phyloP scores from a whole-genome alignment of 2,797 vertebrate species.

The Aldrovandia affinis region DNA sequence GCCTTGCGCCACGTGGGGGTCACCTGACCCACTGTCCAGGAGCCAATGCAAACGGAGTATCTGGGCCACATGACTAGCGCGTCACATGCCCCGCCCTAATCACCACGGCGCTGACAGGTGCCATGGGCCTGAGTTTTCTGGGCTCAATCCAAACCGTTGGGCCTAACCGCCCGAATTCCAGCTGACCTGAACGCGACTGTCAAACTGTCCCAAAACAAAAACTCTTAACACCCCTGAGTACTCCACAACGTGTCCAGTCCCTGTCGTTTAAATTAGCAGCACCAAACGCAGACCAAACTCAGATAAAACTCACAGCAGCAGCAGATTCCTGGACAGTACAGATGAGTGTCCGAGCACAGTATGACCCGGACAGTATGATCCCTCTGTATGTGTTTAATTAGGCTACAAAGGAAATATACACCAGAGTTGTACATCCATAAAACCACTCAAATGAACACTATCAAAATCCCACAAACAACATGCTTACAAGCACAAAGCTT shows the following conservation, averaged over 20 bases:
- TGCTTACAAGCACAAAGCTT: background rate
- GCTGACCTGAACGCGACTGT: background rate
- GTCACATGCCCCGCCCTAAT: background rate
- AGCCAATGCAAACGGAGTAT: conserved; percentile 73
- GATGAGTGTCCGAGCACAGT: background rate
- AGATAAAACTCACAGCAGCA: background rate
- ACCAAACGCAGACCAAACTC: background rate
- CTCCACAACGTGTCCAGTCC: background rate
- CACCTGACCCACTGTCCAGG: conserved; percentile 67
- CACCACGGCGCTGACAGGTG: conserved; percentile 58
- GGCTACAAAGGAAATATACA: background rate
- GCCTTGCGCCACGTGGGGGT: conserved; percentile 60
- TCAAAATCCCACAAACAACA: background rate
- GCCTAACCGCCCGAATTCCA: background rate
- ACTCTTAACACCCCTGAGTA: background rate
- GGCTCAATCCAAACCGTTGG: background rate
- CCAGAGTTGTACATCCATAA: background rate
- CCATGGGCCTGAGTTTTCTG: conserved; percentile 39
- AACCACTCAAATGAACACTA: background rate
- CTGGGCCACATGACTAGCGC: conserved; percentile 64
- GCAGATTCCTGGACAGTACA: background rate
- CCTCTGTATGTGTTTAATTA: background rate
- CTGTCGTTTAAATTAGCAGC: background rate
- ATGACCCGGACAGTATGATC: background rate
- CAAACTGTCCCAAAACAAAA: background rate